Evolutionary conservation across 1,140 invertebrate species (phyloP).

Genomic region (Tyrophagus putrescentiae): DNA sequence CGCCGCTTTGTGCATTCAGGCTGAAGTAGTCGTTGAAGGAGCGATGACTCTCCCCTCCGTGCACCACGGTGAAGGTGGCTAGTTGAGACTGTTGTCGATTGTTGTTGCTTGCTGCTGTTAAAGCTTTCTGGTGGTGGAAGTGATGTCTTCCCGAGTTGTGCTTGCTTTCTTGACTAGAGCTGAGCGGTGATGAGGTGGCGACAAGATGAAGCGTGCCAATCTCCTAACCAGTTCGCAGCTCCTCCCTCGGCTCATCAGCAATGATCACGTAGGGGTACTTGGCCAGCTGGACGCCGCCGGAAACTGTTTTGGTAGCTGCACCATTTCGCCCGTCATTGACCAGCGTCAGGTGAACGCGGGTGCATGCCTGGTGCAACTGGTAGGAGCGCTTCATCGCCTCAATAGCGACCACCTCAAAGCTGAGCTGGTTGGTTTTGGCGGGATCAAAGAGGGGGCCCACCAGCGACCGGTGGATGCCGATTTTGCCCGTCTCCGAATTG

Average conservation of each 20-base stretch:
- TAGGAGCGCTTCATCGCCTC: slow-evolving; percentile 19
- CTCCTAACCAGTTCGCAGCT: slow-evolving; percentile 3
- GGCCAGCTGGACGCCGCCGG: not conserved
- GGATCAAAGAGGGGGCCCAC: slow-evolving; percentile 29
- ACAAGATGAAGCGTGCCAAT: slow-evolving; percentile 12
- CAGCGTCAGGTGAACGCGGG: slow-evolving; percentile 23
- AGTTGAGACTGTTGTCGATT: not conserved
- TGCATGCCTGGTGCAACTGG: slow-evolving; percentile 17
- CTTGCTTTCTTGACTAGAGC: no score
- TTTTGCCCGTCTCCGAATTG: slow-evolving; percentile 74
- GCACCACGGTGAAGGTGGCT: not conserved
- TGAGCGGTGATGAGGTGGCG: no score
- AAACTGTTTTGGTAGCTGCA: not conserved
- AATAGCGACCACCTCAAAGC: slow-evolving; percentile 24
- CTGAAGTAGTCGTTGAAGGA: slow-evolving; percentile 39
- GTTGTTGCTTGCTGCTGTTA: no score
- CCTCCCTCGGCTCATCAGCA: slow-evolving; percentile 1
- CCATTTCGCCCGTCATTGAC: not conserved
- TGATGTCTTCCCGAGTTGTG: no score
- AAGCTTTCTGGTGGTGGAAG: no score
- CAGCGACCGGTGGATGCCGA: slow-evolving; percentile 33
- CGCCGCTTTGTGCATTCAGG: slow-evolving; percentile 62
- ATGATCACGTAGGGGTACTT: slow-evolving; percentile 18
- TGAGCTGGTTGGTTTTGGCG: slow-evolving; percentile 25
- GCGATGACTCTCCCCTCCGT: slow-evolving; percentile 13